Evolutionary conservation across 2,888 invertebrate genomes (phyloP).

Genomic region (Monopis laevigella): DNA sequence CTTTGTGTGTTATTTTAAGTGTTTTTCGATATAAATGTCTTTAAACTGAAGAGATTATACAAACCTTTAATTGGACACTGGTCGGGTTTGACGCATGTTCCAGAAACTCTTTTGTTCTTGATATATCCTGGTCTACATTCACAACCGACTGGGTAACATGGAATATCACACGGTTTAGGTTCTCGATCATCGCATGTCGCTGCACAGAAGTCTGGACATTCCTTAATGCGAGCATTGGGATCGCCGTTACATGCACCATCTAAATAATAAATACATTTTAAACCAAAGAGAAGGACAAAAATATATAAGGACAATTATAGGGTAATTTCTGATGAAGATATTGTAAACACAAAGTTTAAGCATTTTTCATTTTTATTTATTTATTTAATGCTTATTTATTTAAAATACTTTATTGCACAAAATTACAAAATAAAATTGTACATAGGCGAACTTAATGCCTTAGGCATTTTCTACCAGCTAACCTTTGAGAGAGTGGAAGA

Average conservation of each 20-base stretch:
- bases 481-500: too few species aligned
- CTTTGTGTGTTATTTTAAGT: not conserved
- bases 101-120: not conserved
- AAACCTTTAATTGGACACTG: conserved; percentile 1
- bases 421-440: too few species aligned
- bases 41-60: not conserved
- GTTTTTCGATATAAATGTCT: not conserved
- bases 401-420: too few species aligned
- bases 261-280: not conserved
- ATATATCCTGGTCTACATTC: conserved; percentile 9
- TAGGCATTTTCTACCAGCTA: too few species aligned
- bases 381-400: too few species aligned
- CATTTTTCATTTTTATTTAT: too few species aligned
- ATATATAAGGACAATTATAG: too few species aligned
- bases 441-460: too few species aligned
- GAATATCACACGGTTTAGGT: not conserved
- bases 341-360: too few species aligned
- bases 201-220: not conserved
- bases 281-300: too few species aligned
- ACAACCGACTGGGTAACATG: conserved; percentile 3
- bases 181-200: not conserved
- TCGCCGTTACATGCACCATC: conserved; percentile 5
- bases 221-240: conserved; percentile 3
- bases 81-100: not conserved
- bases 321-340: too few species aligned